Conservation (phyloP, 92 coral and sea anemone genomes). For the Ricordea florida region DNA sequence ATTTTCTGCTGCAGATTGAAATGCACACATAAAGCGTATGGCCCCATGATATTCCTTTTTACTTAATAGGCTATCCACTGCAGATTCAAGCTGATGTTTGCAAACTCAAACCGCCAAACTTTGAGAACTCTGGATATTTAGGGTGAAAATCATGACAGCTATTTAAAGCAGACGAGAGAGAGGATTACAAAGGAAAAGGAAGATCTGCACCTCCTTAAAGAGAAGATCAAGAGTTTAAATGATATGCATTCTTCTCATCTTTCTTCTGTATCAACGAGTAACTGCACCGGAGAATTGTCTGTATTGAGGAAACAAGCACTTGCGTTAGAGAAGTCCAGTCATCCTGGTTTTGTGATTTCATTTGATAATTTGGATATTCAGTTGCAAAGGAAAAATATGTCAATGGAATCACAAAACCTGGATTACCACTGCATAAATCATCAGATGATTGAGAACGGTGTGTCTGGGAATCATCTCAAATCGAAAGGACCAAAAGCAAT, state of each 20-base stretch:
- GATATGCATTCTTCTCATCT: conserved; percentile 13
- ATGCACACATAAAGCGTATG: too few relatives aligned
- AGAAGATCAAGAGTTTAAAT: background rate
- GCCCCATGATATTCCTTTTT: background rate
- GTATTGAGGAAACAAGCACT: background rate
- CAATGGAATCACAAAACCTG: conserved; percentile 60
- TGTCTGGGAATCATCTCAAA: conserved; percentile 39
- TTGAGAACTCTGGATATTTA: background rate
- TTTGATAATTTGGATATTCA: conserved; percentile 74
- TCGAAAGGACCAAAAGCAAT: conserved; percentile 15
- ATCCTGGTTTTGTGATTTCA: conserved; percentile 69
- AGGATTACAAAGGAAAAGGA: background rate
- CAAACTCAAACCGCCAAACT: background rate
- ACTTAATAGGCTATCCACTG: too few relatives aligned
- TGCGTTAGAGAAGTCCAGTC: background rate
- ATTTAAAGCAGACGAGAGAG: background rate
- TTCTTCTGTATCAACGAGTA: conserved; percentile 5
- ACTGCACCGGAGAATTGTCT: background rate
- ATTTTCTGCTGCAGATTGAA: background rate
- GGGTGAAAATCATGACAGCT: background rate
- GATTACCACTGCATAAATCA: conserved; percentile 76
- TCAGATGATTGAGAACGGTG: conserved; percentile 58
- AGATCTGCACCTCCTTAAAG: too few relatives aligned
- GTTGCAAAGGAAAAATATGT: conserved; percentile 49
- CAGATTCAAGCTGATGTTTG: too few relatives aligned